phyloP scores from a whole-genome alignment of 1,140 invertebrate genomes.

The Sesamia nonagrioides region DNA sequence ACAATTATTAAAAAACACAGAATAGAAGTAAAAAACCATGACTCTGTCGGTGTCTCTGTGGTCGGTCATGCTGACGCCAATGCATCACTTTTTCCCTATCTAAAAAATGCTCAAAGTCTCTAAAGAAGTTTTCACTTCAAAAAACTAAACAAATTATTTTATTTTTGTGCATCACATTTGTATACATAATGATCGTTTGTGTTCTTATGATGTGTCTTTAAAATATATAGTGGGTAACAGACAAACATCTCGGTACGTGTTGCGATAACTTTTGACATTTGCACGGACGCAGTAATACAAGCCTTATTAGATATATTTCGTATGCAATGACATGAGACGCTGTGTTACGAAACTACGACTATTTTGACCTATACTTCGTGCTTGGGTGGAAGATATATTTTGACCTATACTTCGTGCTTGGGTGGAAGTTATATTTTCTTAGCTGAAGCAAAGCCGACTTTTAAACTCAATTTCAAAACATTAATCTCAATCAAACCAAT shows the following conservation, averaged over 20 bases:
- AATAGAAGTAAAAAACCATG: no score
- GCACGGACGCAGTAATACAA: slow-evolving; percentile 28
- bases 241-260: slow-evolving; percentile 37
- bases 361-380: slow-evolving; percentile 17
- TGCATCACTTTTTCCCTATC: no score
- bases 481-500: no score
- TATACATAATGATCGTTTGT: slow-evolving; percentile 31
- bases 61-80: no score
- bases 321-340: slow-evolving; percentile 1
- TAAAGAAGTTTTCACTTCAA: no score
- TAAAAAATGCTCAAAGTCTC: no score
- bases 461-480: neutral
- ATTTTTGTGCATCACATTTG: slow-evolving; percentile 33
- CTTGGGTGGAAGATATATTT: slow-evolving; percentile 7
- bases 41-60: no score
- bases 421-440: neutral
- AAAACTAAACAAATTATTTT: neutral
- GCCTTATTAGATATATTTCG: slow-evolving; percentile 37
- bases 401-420: neutral
- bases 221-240: slow-evolving; percentile 7
- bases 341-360: slow-evolving; percentile 19
- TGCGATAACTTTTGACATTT: slow-evolving; percentile 31
- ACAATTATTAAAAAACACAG: no score
- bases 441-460: neutral
- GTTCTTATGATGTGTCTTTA: slow-evolving; percentile 27